These are phyloP conservation scores for Virgularia gustaviana DNA, from an alignment of 92 coral and sea anemone genomes.

Conservation along the genomic window DNA sequence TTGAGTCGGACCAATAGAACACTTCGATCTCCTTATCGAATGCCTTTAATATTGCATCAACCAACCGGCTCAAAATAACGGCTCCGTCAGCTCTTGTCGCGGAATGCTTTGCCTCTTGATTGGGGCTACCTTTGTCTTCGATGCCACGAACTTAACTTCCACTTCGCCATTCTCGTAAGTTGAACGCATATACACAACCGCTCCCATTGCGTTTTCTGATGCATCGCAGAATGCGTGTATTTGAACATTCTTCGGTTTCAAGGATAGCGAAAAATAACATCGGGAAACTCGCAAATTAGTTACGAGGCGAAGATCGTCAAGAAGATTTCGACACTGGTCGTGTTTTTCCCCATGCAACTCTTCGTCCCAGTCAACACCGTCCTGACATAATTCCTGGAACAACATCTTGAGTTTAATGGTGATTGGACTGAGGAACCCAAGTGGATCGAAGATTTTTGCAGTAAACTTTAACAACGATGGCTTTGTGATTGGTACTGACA, in stretches of 20 bases:
- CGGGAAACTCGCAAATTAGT: slow-evolving; percentile 38
- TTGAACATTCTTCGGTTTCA: slow-evolving; percentile 40
- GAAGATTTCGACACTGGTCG: slow-evolving; percentile 40
- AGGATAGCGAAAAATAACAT: slow-evolving; percentile 34
- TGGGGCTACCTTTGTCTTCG: slow-evolving; percentile 66
- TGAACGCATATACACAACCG: slow-evolving; percentile 50
- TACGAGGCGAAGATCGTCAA: slow-evolving; percentile 37
- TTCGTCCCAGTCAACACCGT: slow-evolving; percentile 53
- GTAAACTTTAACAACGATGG: slow-evolving; percentile 15
- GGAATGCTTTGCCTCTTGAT: slow-evolving; percentile 64
- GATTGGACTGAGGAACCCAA: slow-evolving; percentile 26
- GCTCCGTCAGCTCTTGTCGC: slow-evolving; percentile 60
- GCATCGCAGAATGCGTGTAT: slow-evolving; percentile 71
- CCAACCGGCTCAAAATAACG: slow-evolving; percentile 51
- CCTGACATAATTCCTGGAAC: slow-evolving; percentile 24
- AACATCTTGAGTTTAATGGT: slow-evolving; percentile 31
- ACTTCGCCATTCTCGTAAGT: slow-evolving; percentile 53
- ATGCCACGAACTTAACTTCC: slow-evolving; percentile 45
- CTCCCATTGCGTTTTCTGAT: slow-evolving; percentile 57
- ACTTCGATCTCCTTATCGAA: background rate
- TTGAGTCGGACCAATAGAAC: slow-evolving; percentile 12
- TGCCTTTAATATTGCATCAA: slow-evolving; percentile 17
- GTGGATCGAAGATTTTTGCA: slow-evolving; percentile 47
- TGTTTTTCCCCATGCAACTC: slow-evolving; percentile 49
- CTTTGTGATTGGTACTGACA: slow-evolving; percentile 9